Evolutionary conservation across 2,888 invertebrate genomes (phyloP).

Genomic region (Philonicus albiceps): DNA sequence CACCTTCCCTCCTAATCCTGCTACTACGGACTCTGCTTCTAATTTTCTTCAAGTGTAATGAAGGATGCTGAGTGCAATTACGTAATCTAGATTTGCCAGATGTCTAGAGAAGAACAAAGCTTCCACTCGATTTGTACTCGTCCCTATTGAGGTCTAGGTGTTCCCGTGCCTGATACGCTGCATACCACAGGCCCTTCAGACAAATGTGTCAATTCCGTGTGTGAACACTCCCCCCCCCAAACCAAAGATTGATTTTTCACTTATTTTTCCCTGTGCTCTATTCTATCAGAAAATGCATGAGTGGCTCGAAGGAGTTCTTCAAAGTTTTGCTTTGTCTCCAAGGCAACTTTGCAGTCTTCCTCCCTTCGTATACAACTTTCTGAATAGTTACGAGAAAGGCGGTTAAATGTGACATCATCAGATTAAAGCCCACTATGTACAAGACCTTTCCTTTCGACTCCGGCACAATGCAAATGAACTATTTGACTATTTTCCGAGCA

Average conservation of each 20-base stretch:
- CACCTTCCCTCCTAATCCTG: neutral
- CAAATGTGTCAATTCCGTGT: conserved; percentile 16
- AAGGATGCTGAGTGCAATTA: neutral
- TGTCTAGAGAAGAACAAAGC: conserved; percentile 25
- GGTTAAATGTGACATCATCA: neutral
- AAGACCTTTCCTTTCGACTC: neutral
- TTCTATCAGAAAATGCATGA: conserved; percentile 28
- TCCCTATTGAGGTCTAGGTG: neutral
- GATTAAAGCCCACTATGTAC: neutral
- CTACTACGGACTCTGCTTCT: neutral
- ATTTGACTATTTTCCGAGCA: neutral
- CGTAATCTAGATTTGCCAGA: conserved; percentile 33
- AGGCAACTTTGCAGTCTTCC: neutral
- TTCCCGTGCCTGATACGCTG: neutral
- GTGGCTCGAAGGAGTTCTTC: conserved; percentile 14
- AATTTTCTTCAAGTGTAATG: conserved; percentile 7
- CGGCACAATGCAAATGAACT: neutral
- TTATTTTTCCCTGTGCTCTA: neutral
- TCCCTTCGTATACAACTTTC: neutral
- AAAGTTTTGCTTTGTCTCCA: neutral
- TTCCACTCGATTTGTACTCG: conserved; percentile 23
- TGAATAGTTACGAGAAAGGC: neutral
- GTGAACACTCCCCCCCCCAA: neutral
- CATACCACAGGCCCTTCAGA: neutral
- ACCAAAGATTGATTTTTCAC: conserved; percentile 9